Evolutionary conservation across 1,140 invertebrate species (phyloP), one percentile per base, ranked within the genome.

Genomic region (Magallana gigas): DNA sequence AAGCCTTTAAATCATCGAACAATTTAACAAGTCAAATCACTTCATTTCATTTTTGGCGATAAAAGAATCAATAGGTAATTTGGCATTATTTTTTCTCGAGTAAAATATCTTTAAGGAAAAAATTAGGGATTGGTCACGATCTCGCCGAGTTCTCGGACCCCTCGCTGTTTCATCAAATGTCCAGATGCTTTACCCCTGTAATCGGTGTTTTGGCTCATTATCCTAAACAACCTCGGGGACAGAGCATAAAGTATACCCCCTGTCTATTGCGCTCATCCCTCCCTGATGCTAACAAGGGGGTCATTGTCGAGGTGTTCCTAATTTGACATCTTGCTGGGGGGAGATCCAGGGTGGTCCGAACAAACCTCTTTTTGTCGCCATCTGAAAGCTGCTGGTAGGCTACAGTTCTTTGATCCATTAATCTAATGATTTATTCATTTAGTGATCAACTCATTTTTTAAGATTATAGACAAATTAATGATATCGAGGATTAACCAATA

Each of bases 21-120:
- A 76, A 76, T 76, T 76, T 76, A 76, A 23, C 68, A 76, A 76
- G 68, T 76, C 68, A 36, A 76, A 76, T 76, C 68, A 76, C 68
- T 76, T 76, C 68, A 76, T 76, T 76, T 76, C 68, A 76, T 36
- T 76, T 76, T 76, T 62, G 60, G 68, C 23, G 68, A 29, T 36
- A 76, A 76, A 76, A 23, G 68, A 76, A 76, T 76, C 68, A 36
- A 76, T 76, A 23, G 2, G 11, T 12, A 76, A 76, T 36, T 76
- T 23, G 64, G 18, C n/a, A 23, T 71, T 71, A 64, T n/a, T 64
- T 48, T 64, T 64, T 18, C 60, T 64, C 11, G 7, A n/a, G 60
- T 16, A 29, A 23, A 48, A 71, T 71, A 29, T 76, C 23, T 76
- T 48, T 48, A 9, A 11, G 18, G 23, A 76, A 76, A 48, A 23